Percentiles rank a stretch among this genome's conserved stretches.
Conservation (phyloP, 2,888 invertebrate species). For the Toxonevra muliebris region DNA sequence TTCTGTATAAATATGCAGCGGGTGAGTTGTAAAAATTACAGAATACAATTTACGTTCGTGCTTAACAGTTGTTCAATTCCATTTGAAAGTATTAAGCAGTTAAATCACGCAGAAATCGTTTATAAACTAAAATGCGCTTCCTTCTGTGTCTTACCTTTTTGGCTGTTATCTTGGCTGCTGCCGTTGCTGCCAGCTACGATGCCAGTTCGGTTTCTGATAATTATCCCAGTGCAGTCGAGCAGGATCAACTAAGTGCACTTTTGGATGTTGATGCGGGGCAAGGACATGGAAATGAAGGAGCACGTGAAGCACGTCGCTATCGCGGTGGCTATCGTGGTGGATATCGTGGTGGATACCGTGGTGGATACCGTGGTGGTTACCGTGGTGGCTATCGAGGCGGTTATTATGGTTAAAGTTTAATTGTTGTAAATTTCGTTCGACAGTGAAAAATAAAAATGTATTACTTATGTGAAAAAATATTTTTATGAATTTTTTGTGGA, state of each 20-base stretch:
- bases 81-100: too few species aligned
- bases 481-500: too few species aligned
- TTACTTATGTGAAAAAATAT: too few species aligned
- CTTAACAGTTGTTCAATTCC: too few species aligned
- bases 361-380: slow-evolving; percentile 30
- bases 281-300: slow-evolving; percentile 47
- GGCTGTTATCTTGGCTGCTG: not conserved
- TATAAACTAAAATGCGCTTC: slow-evolving; percentile 9
- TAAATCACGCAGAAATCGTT: too few species aligned
- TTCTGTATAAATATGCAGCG: too few species aligned
- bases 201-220: not conserved
- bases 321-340: slow-evolving; percentile 26
- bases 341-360: slow-evolving; percentile 20
- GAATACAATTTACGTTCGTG: too few species aligned
- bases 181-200: not conserved
- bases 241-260: slow-evolving; percentile 12
- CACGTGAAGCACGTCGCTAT: slow-evolving; percentile 40
- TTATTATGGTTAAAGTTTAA: slow-evolving; percentile 14
- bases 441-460: too few species aligned
- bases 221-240: slow-evolving; percentile 21
- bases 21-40: too few species aligned
- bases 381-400: slow-evolving; percentile 24
- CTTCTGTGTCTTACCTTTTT: not conserved
- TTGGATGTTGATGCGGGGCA: slow-evolving; percentile 37
- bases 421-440: too few species aligned